Evolutionary conservation across 1,140 invertebrate genomes (phyloP), one percentile per base, ranked within the genome.

Genomic region (Plutomurus gul): DNA sequence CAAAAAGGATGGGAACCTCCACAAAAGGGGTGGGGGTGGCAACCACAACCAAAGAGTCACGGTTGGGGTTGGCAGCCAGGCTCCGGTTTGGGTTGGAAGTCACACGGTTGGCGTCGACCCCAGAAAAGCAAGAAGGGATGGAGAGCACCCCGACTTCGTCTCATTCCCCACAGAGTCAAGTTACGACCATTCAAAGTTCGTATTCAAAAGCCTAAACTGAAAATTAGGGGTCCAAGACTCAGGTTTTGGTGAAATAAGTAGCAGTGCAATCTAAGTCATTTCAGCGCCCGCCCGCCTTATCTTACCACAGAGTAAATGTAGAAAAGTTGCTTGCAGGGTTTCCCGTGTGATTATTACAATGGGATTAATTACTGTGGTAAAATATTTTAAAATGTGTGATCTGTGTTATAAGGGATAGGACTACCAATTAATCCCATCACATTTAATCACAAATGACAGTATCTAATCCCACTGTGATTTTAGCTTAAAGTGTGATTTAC

Each of bases 251-350:
- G 18, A 40, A 22, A 22, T 20, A n/a, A 0, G 6, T 6, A 5
- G n/a, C 22, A 72, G 70, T 40, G 37, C 39, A 72, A 72, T 72
- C 70, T 72, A 72, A 72, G 70, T 72, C 70, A 72, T 22, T 72
- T 36, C 13, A 11, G 10, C 47, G 20, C 25, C 25, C 20, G 18
- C 25, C 7, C 47, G 18, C 20, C 25, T 25, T 22, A 51, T 18
- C 47, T 51, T 5, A 5, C 16, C 20, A 3, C 47, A 22, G 20
- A 22, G n/a, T n/a, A 20, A 51, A 51, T 51, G 47, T 51, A 51
- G 18, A 51, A 51, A 13, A 22, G 25, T n/a, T 51, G 5, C 47
- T 1, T 43, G 11, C 39, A 43, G 39, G 11, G 39, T 43, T 43
- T 43, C 39, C 39, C 39, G 20, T 27, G 5, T 56, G 51, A 25